Evolutionary conservation across 2,113 vertebrate genomes (phyloP), one percentile per base, ranked within the genome.

Genomic region (Anguilla japonica): DNA sequence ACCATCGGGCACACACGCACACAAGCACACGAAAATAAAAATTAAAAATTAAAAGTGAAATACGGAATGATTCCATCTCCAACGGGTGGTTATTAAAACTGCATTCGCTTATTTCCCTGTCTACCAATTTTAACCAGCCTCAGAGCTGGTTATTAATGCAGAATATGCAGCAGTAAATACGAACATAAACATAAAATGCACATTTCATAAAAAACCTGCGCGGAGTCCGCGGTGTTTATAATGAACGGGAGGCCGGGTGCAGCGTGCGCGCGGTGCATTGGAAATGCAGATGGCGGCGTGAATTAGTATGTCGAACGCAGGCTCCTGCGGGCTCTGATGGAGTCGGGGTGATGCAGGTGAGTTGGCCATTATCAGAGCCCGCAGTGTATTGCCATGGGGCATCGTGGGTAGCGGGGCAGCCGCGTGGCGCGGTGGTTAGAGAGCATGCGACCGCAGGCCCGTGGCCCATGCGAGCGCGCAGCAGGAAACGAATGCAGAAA

Each of bases 21-120:
- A 89, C 89, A 85, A 71, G 88, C 92, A 92, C 93, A 95, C 94
- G 34, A 95, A 57, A 63, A 63, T 89, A 88, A 88, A 83, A 85
- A 41, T 1, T 15, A 87, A 22, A 39, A 60, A 57, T 39, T n/a
- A 46, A 84, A 79, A 81, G 29, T 11, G 22, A n/a, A 85, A 56
- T 81, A 86, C 63, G 78, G 63, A 86, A 53, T 39, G 20, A 85
- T 40, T 53, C 79, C 90, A 92, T 93, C 93, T 93, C 92, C 92
- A 91, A 88, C 90, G 91, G 92, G 89, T 88, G 92, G 92, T 94
- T 95, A 95, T 94, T 94, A 95, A 94, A 95, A 94, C 94, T 94
- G 93, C 93, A 94, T 94, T 91, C 90, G 89, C 90, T 93, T 92
- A 91, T 91, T 93, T 94, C 90, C 90, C 91, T 89, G 90, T 90